These are phyloP conservation scores for Petrocephalus zakoni DNA, from an alignment of 2,113 vertebrate genomes.

Conservation along the genomic window DNA sequence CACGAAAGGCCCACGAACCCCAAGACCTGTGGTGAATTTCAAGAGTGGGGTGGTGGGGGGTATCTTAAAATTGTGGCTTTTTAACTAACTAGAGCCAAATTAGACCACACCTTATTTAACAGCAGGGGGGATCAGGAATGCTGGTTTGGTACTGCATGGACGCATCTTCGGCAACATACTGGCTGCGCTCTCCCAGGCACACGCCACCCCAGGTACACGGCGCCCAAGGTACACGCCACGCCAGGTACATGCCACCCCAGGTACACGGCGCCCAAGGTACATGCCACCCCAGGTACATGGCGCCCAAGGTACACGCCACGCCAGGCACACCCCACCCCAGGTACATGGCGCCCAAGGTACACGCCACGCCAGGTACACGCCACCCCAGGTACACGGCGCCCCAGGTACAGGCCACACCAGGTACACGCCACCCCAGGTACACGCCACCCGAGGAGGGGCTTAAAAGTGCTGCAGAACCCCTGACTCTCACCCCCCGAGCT, in stretches of 20 bases:
- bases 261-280: too few relatives aligned
- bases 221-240: background rate
- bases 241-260: background rate
- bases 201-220: background rate
- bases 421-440: background rate
- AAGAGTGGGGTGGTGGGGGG: background rate
- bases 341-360: too few relatives aligned
- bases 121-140: slow-evolving; percentile 51
- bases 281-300: background rate
- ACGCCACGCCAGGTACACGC: background rate
- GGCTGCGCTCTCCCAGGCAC: slow-evolving; percentile 47
- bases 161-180: slow-evolving; percentile 62
- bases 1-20: background rate
- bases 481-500: background rate
- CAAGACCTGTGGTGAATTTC: background rate
- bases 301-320: background rate
- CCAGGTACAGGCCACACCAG: background rate
- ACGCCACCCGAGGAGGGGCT: background rate
- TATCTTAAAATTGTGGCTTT: slow-evolving; percentile 54
- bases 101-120: slow-evolving; percentile 57
- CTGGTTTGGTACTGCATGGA: slow-evolving; percentile 60
- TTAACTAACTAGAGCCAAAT: slow-evolving; percentile 62
- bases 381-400: background rate
- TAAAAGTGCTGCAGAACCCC: background rate
- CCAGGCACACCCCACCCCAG: background rate